Conservation (phyloP, 2,113 vertebrate species). For the Terrapene triunguis region DNA sequence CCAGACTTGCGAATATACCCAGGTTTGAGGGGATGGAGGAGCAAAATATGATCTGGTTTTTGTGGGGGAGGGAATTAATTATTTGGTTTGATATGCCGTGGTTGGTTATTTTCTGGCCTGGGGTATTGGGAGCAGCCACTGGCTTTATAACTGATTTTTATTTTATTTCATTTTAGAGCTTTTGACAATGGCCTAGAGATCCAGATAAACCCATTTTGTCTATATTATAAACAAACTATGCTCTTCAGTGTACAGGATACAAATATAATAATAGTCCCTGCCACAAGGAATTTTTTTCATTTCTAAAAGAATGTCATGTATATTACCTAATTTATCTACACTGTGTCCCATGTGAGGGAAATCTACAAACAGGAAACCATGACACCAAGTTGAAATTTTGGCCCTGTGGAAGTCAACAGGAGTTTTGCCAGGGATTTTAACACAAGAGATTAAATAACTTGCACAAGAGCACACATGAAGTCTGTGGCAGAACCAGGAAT, state of each 20-base stretch:
- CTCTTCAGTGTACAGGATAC: not conserved
- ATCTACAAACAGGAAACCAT: fast-evolving
- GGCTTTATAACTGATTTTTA: conserved; percentile 13
- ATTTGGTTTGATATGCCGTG: not conserved
- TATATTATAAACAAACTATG: not conserved
- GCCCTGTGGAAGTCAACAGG: fast-evolving
- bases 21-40: not conserved
- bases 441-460: not conserved
- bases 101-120: conserved; percentile 18
- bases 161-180: conserved; percentile 25
- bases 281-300: not conserved
- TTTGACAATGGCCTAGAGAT: not conserved
- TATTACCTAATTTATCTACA: not conserved
- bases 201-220: not conserved
- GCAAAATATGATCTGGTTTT: not conserved
- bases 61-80: not conserved
- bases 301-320: not conserved
- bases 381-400: not conserved
- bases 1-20: not conserved
- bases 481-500: not conserved
- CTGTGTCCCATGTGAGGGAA: too few relatives aligned
- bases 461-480: not conserved
- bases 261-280: not conserved
- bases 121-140: not conserved
- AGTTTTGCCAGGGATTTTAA: not conserved